Percentiles rank a stretch among this genome's conserved stretches.
These are phyloP conservation scores for Andrena fulva DNA, from an alignment of 2,888 invertebrate genomes.

Conservation along the genomic window DNA sequence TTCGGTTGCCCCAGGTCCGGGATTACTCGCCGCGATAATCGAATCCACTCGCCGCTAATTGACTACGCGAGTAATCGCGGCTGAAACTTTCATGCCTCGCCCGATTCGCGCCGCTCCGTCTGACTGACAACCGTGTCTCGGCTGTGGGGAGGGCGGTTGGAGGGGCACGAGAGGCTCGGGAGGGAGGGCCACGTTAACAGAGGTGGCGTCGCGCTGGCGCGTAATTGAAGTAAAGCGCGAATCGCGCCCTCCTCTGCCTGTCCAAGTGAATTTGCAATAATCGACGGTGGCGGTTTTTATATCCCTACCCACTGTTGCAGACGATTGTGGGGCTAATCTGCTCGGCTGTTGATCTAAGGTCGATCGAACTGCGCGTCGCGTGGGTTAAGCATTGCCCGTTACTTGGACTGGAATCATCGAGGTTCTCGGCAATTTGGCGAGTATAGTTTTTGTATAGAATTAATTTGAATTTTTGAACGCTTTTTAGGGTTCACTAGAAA, in stretches of 20 bases:
- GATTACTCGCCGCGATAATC: slow-evolving; percentile 66
- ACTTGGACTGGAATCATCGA: too few species aligned
- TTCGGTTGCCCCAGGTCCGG: slow-evolving; percentile 76
- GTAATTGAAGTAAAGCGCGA: slow-evolving; percentile 48
- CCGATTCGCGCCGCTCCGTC: slow-evolving; percentile 54
- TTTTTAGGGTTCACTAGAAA: too few species aligned
- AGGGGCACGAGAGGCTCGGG: background rate
- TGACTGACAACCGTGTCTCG: slow-evolving; percentile 59
- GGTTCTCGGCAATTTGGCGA: too few species aligned
- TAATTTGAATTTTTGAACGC: too few species aligned
- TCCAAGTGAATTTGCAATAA: slow-evolving; percentile 35
- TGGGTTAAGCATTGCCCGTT: too few species aligned
- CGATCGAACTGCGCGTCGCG: too few species aligned
- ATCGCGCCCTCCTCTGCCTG: slow-evolving; percentile 15
- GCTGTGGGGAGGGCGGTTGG: background rate
- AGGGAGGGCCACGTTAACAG: slow-evolving; percentile 13
- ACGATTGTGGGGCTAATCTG: too few species aligned
- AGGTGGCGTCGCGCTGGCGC: slow-evolving; percentile 33
- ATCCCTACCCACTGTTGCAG: too few species aligned
- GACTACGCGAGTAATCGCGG: slow-evolving; percentile 67
- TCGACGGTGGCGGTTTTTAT: slow-evolving; percentile 4
- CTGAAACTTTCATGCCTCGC: slow-evolving; percentile 69
- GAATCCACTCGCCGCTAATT: slow-evolving; percentile 69
- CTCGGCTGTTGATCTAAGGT: too few species aligned
- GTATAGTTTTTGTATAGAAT: too few species aligned